Evolutionary conservation across 2,888 invertebrate genomes (phyloP), one percentile per base, ranked within the genome.

Genomic region (Ochropleura leucogaster): DNA sequence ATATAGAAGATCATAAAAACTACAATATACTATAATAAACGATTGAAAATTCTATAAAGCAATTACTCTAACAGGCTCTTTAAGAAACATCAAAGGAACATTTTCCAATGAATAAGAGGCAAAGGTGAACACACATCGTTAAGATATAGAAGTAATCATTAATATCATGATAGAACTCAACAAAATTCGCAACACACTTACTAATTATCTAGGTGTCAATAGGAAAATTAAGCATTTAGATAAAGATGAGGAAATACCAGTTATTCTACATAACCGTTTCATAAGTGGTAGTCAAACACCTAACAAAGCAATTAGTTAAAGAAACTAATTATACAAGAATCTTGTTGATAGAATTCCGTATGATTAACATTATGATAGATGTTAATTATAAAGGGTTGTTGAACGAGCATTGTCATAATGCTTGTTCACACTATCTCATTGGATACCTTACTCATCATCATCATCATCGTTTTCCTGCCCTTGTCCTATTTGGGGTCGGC

Each of bases 351-450:
- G 70, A 40, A 77, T 83, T 77, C 65, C 77, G 62, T 67, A 51
- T 75, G 77, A 83, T 85, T 85, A 83, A 70, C 68, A 68, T 74
- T 72, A 70, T 80, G 77, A 85, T 76, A 57, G 57, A 85, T 83
- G 83, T 59, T 66, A 69, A 83, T 75, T 49, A 30, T 68, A 69
- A 46, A 68, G 49, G 30, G 4, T 64, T 14, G 20, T 66, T 74
- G 66, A 63, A 18, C 55, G 68, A 64, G 20, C 49, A 53, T n/a
- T n/a, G n/a, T n/a, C n/a, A 71, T 80, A 69, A 75, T n/a, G 72
- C 77, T 71, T 76, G 68, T 66, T 68, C 53, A 12, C 30, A 71
- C n/a, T 72, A 74, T 57, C n/a, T 20, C 20, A 73, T 82, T 65
- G n/a, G 69, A 72, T 59, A 63, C 46, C n/a, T 59, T 64, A 67